A percentile compares a stretch with the other conserved stretches of the same genome.
Conservation (phyloP, 2,888 invertebrate genomes). For the Hirudinaria manillensis region DNA sequence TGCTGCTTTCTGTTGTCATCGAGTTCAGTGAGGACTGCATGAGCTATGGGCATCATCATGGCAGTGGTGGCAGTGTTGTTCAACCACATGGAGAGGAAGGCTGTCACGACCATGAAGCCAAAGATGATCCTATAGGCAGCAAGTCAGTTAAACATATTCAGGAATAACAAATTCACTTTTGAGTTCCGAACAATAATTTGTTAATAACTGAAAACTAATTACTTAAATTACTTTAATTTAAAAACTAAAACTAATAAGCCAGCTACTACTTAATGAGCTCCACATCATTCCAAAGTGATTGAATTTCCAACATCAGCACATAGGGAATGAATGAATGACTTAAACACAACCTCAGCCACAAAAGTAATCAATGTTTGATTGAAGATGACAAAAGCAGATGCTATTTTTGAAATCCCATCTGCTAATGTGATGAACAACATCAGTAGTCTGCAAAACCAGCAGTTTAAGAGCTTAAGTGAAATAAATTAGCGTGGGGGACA, state of each 20-base stretch:
- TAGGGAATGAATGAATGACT: too few relatives aligned
- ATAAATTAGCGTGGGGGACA: too few relatives aligned
- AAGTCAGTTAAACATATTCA: too few relatives aligned
- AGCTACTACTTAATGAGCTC: background rate
- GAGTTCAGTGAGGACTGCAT: conserved; percentile 62
- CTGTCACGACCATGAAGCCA: conserved; percentile 77
- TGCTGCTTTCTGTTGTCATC: conserved; percentile 25
- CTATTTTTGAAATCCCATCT: too few relatives aligned
- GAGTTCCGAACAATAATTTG: background rate
- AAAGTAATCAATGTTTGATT: too few relatives aligned
- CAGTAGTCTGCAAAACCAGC: too few relatives aligned
- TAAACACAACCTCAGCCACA: too few relatives aligned
- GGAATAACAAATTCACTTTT: background rate
- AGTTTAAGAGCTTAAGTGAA: too few relatives aligned
- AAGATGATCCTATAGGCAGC: conserved; percentile 62
- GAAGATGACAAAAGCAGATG: too few relatives aligned
- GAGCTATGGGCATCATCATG: conserved; percentile 52
- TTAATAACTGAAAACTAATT: background rate
- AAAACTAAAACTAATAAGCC: too few relatives aligned
- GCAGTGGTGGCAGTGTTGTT: conserved; percentile 75
- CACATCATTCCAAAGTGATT: conserved; percentile 2
- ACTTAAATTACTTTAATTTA: background rate
- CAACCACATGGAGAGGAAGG: conserved; percentile 94
- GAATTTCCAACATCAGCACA: too few relatives aligned
- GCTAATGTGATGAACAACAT: too few relatives aligned